Evolutionary conservation across 2,888 invertebrate species (phyloP).

Genomic region (Megamerina dolium): DNA sequence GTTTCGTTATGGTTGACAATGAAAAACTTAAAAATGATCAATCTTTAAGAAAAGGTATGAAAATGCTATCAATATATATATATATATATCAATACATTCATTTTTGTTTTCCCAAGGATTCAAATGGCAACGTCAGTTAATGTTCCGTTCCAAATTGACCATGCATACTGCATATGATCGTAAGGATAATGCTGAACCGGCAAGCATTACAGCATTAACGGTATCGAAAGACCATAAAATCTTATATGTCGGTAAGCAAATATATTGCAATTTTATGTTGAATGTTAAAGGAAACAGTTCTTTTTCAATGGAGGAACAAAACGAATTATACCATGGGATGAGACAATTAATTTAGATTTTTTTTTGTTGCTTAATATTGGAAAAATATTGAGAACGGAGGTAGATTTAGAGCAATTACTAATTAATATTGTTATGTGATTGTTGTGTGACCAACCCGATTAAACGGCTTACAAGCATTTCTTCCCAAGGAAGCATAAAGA

Average conservation of each 20-base stretch:
- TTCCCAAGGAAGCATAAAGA: too few relatives aligned
- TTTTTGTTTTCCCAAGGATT: slow-evolving; percentile 54
- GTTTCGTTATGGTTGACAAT: slow-evolving; percentile 72
- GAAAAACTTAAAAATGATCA: slow-evolving; percentile 42
- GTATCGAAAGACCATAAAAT: slow-evolving; percentile 73
- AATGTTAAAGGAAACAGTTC: too few relatives aligned
- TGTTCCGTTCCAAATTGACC: slow-evolving; percentile 90
- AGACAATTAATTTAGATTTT: not conserved
- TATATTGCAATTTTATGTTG: not conserved
- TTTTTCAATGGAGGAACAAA: too few relatives aligned
- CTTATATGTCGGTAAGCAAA: slow-evolving; percentile 50
- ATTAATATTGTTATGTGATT: too few relatives aligned
- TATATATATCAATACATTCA: not conserved
- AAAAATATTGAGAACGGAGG: too few relatives aligned
- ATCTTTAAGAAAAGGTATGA: slow-evolving; percentile 43
- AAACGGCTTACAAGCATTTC: too few relatives aligned
- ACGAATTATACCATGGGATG: too few relatives aligned
- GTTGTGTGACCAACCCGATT: too few relatives aligned
- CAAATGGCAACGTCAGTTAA: slow-evolving; percentile 85
- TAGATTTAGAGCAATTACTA: too few relatives aligned
- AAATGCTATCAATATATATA: not conserved
- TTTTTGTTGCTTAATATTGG: not conserved
- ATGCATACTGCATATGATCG: slow-evolving; percentile 97
- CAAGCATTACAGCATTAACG: slow-evolving; percentile 89
- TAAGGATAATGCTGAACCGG: slow-evolving; percentile 94